Evolutionary conservation across 2,113 vertebrate genomes (phyloP).

Genomic region (Cepphus grylle): DNA sequence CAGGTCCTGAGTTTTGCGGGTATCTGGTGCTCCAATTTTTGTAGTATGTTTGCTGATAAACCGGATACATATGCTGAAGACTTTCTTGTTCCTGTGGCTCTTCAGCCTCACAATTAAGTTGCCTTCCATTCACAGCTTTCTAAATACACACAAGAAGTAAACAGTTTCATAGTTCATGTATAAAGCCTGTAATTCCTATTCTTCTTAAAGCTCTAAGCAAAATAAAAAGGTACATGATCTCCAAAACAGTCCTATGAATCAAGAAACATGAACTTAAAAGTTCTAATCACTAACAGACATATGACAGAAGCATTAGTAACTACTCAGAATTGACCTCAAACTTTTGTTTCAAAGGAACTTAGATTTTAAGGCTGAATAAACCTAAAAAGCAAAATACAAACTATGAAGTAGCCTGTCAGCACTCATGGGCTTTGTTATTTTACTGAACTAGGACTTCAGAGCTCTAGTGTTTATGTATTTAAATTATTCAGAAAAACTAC

Average conservation of each 20-base stretch:
- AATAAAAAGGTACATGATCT: neutral
- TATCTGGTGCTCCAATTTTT: conserved; percentile 60
- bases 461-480: neutral
- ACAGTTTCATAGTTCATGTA: neutral
- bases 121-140: conserved; percentile 66
- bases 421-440: neutral
- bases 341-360: neutral
- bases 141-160: conserved; percentile 48
- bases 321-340: neutral
- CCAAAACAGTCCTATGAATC: neutral
- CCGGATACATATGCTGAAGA: conserved; percentile 60
- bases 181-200: neutral
- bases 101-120: conserved; percentile 56
- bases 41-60: conserved; percentile 55
- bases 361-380: neutral
- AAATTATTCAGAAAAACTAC: neutral
- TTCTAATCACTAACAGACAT: neutral
- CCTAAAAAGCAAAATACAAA: neutral
- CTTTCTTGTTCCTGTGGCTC: conserved; percentile 40
- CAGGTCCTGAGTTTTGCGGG: neutral
- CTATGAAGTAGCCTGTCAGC: neutral
- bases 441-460: neutral
- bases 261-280: neutral
- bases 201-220: neutral
- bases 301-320: neutral